Conservation (phyloP, 2,888 invertebrate species). For the Thalpophila matura region DNA sequence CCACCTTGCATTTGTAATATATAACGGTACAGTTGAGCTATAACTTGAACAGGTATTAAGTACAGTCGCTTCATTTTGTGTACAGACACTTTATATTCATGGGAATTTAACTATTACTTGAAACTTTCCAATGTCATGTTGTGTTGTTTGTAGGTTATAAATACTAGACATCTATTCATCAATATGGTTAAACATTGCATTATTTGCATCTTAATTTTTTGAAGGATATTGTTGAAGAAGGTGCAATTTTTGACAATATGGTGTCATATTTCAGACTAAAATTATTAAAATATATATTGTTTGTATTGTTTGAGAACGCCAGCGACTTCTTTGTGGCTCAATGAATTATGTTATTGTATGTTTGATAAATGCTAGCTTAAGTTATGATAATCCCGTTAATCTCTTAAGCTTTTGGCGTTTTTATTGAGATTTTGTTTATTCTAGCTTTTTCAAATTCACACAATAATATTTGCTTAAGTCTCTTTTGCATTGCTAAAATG, state of each 20-base stretch:
- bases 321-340: no score
- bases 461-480: no score
- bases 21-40: conserved; percentile 56
- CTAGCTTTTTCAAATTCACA: no score
- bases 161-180: conserved; percentile 1
- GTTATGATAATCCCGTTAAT: neutral
- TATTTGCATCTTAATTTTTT: conserved; percentile 1
- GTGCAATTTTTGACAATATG: neutral
- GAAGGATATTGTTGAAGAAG: neutral
- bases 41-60: conserved; percentile 52
- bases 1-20: conserved; percentile 60
- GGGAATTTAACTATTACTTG: conserved; percentile 32
- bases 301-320: conserved; percentile 1
- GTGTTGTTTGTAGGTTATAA: conserved; percentile 2
- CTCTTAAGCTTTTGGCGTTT: no score
- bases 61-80: conserved; percentile 45
- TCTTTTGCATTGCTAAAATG: no score
- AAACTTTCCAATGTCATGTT: conserved; percentile 51
- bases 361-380: no score
- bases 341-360: no score
- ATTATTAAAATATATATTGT: no score
- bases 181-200: neutral
- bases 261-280: no score
- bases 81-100: conserved; percentile 42
- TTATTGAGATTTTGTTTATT: no score